Evolutionary conservation across 2,888 invertebrate species (phyloP), one percentile per base, ranked within the genome.

Genomic region (Helicoverpa assulta): DNA sequence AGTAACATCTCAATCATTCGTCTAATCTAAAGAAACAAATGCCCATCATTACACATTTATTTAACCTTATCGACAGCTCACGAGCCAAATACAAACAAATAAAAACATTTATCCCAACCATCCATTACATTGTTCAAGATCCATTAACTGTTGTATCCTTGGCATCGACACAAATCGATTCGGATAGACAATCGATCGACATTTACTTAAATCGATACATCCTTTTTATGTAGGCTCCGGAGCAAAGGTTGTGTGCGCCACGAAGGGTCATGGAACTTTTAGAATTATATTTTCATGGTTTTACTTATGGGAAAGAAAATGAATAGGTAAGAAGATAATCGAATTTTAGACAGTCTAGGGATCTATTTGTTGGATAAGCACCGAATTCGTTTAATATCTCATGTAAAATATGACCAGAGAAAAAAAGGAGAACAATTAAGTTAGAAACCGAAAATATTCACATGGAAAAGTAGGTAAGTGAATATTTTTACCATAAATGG

Each of bases 241-340:
- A 65, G 62, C 55, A 74, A 81, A 83, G 81, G 84, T 83, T 78
- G 59, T 19, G 21, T 56, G 21, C 58, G 51, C 69, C 82, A 81
- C 82, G 78, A 67, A 43, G n/a, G 58, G 78, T 61, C 62, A 66
- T 43, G 71, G n/a, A 51, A 67, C 62, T 61, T 37, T 10, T 71
- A n/a, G 16, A 47, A 16, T 43, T 43, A 5, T 29, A 29, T 33
- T 0, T 33, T 8, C 2, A 1, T 2, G 33, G 10, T 33, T 33
- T 33, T 33, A 33, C 33, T 10, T 10, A 2, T 33, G 10, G 33
- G 33, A 33, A 33, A 33, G 1, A 2, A 26, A 4, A n/a, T n/a
- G n/a, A n/a, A 8, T 33, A 33, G 10, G 2, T 33, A 33, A 10
- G 33, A 33, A 33, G 0, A 33, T 1, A 10, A 33, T 7, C 5